phyloP scores from a whole-genome alignment of 2,113 vertebrate species.

The Polypterus bichir region DNA sequence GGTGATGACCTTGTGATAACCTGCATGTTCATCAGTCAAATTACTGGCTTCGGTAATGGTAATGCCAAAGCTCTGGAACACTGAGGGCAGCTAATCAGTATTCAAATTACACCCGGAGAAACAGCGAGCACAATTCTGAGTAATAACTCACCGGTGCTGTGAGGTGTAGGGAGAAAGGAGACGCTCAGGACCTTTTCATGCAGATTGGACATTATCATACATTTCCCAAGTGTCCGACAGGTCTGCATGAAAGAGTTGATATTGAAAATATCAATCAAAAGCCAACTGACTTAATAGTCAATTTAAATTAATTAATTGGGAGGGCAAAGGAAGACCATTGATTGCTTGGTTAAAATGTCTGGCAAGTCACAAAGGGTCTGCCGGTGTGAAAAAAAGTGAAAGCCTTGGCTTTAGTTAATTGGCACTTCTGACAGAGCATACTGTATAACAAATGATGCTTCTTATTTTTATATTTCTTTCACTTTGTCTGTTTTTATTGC shows the following conservation, averaged over 20 bases:
- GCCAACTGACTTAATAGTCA: conserved; percentile 75
- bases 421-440: no score
- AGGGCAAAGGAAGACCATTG: conserved; percentile 38
- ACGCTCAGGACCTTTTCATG: conserved; percentile 46
- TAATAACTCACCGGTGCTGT: conserved; percentile 66
- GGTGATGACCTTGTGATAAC: conserved; percentile 88
- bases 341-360: conserved; percentile 34
- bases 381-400: conserved; percentile 17
- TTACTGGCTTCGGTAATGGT: conserved; percentile 70
- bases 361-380: conserved; percentile 5
- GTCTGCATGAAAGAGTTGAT: conserved; percentile 57
- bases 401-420: no score
- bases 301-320: conserved; percentile 83
- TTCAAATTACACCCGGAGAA: conserved; percentile 77
- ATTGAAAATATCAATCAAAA: conserved; percentile 87
- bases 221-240: conserved; percentile 73
- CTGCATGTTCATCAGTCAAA: conserved; percentile 75
- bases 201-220: conserved; percentile 71
- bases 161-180: conserved; percentile 51
- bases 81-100: conserved; percentile 81
- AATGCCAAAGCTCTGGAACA: conserved; percentile 75
- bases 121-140: conserved; percentile 50
- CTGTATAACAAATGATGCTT: no score
- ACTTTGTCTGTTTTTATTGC: no score
- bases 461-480: no score